Evolutionary conservation across 1,140 invertebrate species (phyloP).

Genomic region (Stegodyphus mimosarum): DNA sequence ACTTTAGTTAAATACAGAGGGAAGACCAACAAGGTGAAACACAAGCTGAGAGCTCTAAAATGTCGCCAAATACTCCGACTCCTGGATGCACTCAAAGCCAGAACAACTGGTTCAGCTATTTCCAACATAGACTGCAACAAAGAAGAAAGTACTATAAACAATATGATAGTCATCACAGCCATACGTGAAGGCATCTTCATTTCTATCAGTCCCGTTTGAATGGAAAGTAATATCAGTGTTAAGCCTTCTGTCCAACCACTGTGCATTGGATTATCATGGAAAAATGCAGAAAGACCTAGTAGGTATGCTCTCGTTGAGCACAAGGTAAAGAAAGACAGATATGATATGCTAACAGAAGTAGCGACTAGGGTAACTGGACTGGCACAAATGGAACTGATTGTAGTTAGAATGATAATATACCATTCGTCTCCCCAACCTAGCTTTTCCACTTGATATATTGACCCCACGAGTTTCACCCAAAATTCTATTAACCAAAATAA

Average conservation of each 20-base stretch:
- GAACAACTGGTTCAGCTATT: constrained; percentile 72
- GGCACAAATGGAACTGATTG: constrained; percentile 70
- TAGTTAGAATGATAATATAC: constrained; percentile 69
- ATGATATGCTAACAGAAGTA: constrained; percentile 72
- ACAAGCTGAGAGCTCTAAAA: constrained; percentile 70
- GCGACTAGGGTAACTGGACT: constrained; percentile 72
- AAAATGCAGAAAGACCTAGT: constrained; percentile 66
- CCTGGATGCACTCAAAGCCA: constrained; percentile 70
- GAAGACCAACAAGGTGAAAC: constrained; percentile 70
- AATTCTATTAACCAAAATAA: constrained; percentile 71
- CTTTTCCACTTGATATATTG: constrained; percentile 51
- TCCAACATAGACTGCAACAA: constrained; percentile 74
- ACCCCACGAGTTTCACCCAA: constrained; percentile 67
- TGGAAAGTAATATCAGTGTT: constrained; percentile 72
- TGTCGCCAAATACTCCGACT: constrained; percentile 67
- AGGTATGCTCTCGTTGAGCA: constrained; percentile 70
- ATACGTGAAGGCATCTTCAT: constrained; percentile 71
- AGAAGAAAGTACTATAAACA: constrained; percentile 73
- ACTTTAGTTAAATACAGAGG: constrained; percentile 72
- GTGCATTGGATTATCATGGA: constrained; percentile 67
- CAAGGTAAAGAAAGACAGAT: constrained; percentile 70
- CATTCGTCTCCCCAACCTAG: constrained; percentile 63
- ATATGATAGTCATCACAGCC: constrained; percentile 72
- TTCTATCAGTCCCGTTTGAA: constrained; percentile 72
- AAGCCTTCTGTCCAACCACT: constrained; percentile 74